phyloP scores from a whole-genome alignment of 2,113 vertebrate genomes.

The Trematocara nigrifrons region DNA sequence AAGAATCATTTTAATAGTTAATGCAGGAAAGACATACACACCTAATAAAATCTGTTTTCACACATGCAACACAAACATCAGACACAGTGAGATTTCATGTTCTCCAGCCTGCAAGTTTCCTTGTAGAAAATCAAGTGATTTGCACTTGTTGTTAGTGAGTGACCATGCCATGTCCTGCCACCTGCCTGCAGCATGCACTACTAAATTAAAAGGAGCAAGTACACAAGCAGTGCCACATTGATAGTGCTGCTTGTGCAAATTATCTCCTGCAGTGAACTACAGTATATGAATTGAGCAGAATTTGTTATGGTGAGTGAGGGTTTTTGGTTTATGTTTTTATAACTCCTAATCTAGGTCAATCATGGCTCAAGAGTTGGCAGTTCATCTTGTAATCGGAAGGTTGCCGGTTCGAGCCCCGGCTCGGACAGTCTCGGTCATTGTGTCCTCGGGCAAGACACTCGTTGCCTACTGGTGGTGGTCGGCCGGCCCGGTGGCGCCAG shows the following conservation, averaged over 20 bases:
- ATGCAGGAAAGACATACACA: not conserved
- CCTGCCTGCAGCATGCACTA: not conserved
- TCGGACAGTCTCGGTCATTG: rapidly evolving
- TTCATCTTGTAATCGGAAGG: not conserved
- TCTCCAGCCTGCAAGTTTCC: not conserved
- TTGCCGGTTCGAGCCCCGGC: not conserved
- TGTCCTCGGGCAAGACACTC: not conserved
- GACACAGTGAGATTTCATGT: not conserved
- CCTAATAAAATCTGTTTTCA: not conserved
- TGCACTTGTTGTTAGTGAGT: not conserved
- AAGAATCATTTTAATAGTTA: not conserved
- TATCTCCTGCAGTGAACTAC: not conserved
- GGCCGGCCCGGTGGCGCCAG: rapidly evolving
- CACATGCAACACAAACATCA: not conserved
- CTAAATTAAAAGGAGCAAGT: not conserved
- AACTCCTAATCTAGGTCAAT: not conserved
- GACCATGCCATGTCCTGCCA: not conserved
- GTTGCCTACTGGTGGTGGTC: not conserved
- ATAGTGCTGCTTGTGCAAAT: not conserved
- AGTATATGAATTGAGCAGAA: not conserved
- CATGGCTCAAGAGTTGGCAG: not conserved
- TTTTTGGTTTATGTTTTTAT: not conserved
- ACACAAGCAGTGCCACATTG: not conserved
- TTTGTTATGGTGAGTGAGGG: not conserved
- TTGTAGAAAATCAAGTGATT: not conserved